Evolutionary conservation across 2,888 invertebrate species (phyloP).

Genomic region (Brachyptera putata): DNA sequence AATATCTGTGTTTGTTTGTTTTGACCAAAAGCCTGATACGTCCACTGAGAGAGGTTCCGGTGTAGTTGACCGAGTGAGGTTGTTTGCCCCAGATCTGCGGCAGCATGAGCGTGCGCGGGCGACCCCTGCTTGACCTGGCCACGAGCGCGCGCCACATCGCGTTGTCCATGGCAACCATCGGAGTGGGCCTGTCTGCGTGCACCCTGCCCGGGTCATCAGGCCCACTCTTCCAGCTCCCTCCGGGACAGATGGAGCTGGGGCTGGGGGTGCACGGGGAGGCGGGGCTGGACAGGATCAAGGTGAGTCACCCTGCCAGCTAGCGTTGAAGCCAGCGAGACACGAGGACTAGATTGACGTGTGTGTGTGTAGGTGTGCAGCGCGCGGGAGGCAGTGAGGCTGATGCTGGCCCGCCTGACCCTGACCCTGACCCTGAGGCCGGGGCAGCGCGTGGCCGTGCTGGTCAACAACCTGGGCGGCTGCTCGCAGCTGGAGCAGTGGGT

Average conservation of each 20-base stretch:
- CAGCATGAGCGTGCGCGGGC: slow-evolving; percentile 58
- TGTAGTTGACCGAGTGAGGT: no score
- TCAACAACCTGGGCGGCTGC: slow-evolving; percentile 76
- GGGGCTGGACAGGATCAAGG: slow-evolving; percentile 43
- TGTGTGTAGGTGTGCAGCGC: no score
- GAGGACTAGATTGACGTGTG: no score
- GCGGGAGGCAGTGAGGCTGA: slow-evolving; percentile 42
- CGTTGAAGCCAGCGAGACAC: no score
- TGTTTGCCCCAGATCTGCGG: background rate
- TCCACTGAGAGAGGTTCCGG: no score
- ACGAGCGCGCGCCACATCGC: slow-evolving; percentile 45
- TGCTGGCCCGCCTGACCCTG: slow-evolving; percentile 44
- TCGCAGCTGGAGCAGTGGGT: slow-evolving; percentile 73
- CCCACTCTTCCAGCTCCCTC: slow-evolving; percentile 43
- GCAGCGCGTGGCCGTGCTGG: slow-evolving; percentile 55
- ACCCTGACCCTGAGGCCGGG: slow-evolving; percentile 40
- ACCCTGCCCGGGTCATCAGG: slow-evolving; percentile 55
- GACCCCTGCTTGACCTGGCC: slow-evolving; percentile 53
- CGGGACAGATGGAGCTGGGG: slow-evolving; percentile 53
- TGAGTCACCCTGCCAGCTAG: no score
- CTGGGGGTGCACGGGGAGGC: slow-evolving; percentile 55
- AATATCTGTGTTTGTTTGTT: no score
- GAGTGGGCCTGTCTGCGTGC: slow-evolving; percentile 63
- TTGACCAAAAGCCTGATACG: no score
- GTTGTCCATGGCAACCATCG: slow-evolving; percentile 61